phyloP scores from a whole-genome alignment of 2,888 invertebrate genomes.

The Panorpa germanica region DNA sequence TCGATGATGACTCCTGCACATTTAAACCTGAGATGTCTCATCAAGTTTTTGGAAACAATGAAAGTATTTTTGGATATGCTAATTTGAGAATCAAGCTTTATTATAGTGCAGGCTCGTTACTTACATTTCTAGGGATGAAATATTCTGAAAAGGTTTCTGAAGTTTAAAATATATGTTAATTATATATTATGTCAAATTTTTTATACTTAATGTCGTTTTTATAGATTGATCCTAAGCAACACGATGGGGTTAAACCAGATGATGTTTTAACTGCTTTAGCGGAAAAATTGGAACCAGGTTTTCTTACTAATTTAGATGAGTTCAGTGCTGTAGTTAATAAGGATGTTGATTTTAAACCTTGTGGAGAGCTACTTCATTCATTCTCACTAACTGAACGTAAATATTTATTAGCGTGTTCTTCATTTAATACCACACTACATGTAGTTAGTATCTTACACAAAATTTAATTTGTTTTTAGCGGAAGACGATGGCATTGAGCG shows the following conservation, averaged over 20 bases:
- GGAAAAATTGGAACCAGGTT: conserved; percentile 49
- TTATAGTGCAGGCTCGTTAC: conserved; percentile 64
- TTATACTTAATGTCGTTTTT: conserved; percentile 15
- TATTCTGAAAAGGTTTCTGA: conserved; percentile 51
- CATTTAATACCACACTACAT: not conserved
- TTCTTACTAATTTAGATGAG: conserved; percentile 48
- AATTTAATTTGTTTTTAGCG: conserved; percentile 6
- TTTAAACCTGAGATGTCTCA: conserved; percentile 81
- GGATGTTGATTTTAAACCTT: conserved; percentile 58
- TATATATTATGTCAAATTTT: conserved; percentile 6
- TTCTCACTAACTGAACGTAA: conserved; percentile 30
- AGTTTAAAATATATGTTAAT: conserved; percentile 5
- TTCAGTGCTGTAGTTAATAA: conserved; percentile 49
- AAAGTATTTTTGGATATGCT: conserved; percentile 87
- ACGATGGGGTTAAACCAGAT: conserved; percentile 47
- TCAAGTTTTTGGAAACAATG: conserved; percentile 82
- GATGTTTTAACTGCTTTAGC: conserved; percentile 50
- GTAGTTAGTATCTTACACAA: not conserved
- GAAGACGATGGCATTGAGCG: conserved; percentile 17
- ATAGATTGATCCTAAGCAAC: conserved; percentile 35
- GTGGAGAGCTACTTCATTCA: conserved; percentile 45
- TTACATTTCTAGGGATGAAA: conserved; percentile 59
- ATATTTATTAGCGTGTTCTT: no score
- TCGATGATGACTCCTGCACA: conserved; percentile 38
- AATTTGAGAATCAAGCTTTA: conserved; percentile 59